Base-by-base conservation (phyloP, 2,113 vertebrate genomes). In the Nibea albiflora region DNA sequence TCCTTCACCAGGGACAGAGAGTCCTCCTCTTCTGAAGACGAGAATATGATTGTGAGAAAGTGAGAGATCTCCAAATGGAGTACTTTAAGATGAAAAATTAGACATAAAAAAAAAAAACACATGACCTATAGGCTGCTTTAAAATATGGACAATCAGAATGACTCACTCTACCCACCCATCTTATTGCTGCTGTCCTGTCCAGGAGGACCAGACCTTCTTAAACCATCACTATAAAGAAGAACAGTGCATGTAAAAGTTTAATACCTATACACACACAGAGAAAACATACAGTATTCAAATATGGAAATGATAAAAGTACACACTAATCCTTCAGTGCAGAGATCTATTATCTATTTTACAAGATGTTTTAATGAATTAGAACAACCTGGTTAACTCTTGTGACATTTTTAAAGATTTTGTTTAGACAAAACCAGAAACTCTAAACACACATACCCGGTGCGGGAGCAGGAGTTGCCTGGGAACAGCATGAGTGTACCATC, bases 401-500 rank as follows among this genome's bases (percentile, higher is more conserved):
- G 24, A 26, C 24, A 26, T 26, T 26, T 26, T 26, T 26, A 2
- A 26, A 26, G 24, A 26, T 26, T 26, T 26, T 26, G 24, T 26
- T 26, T 26, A 26, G 7, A 56, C 44, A 31, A 20, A 63, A 60
- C 4, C 22, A 12, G 3, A 53, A 39, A 56, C 2, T 4, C 9
- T 15, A n/a, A 11, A 80, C 70, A 2, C 47, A 79, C 84, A 85
- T 83, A 99, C 98, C 95, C 95, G 10, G 95, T 96, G 76, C 97
- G 97, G 14, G 96, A 98, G 85, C 96, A 97, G 71, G 94, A 98
- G 89, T 96, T 97, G 28, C 97, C 97, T 0, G 93, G 93, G 71
- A 99, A 99, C 14, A 99, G 94, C 92, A 98, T 94, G 56, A 98
- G 77, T 0, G 97, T 97, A 1, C 96, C 96, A 24, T 99, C 98